Evolutionary conservation across 2,888 invertebrate species (phyloP).

Genomic region (Harmothoe impar): DNA sequence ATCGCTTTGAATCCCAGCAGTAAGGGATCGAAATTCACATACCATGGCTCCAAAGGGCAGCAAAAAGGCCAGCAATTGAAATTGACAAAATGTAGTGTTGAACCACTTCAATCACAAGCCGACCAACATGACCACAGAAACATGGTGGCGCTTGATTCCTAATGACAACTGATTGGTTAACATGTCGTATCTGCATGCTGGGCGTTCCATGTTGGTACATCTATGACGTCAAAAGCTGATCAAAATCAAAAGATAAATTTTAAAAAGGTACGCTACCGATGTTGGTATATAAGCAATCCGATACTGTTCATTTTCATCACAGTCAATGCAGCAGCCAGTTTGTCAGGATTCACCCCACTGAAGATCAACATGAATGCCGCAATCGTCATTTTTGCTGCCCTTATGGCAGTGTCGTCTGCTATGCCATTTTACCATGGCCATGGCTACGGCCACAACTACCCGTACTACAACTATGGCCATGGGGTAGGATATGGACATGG

Average conservation of each 20-base stretch:
- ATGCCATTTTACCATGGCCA: background rate
- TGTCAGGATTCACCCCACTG: no score
- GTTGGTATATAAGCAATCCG: no score
- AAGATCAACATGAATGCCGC: slow-evolving; percentile 41
- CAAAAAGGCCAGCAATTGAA: background rate
- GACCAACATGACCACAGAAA: background rate
- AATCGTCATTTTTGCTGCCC: slow-evolving; percentile 4
- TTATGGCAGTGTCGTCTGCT: slow-evolving; percentile 25
- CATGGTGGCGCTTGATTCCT: background rate
- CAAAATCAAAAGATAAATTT: no score
- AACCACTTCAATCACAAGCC: background rate
- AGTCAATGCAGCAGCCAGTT: no score
- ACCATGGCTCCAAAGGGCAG: background rate
- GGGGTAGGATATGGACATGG: background rate
- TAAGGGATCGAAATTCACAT: background rate
- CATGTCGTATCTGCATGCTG: background rate
- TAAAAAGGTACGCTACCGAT: no score
- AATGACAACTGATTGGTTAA: background rate
- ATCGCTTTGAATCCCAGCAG: background rate
- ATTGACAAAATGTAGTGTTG: background rate
- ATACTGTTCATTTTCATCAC: no score
- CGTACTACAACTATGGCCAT: background rate
- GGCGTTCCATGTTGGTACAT: no score
- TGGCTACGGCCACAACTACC: background rate
- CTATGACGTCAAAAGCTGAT: no score